These are phyloP conservation scores for Pterocles burchelli DNA, from an alignment of 2,113 vertebrate species.

Conservation along the genomic window DNA sequence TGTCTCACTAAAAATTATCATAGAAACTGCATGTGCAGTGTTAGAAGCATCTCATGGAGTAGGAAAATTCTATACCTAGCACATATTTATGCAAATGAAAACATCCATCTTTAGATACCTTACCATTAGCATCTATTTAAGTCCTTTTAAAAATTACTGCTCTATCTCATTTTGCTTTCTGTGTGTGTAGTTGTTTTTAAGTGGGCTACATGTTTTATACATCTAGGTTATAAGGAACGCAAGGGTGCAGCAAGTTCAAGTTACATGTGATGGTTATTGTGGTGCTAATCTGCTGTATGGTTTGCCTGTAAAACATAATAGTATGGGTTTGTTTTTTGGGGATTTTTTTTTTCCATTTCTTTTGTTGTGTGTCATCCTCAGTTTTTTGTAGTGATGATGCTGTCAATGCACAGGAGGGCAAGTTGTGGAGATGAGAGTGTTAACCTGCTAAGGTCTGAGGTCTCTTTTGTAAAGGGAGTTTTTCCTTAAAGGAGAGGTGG, in stretches of 20 bases:
- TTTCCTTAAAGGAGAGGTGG: background rate
- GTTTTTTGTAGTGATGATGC: background rate
- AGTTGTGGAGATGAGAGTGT: background rate
- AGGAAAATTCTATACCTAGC: background rate
- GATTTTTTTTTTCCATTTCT: background rate
- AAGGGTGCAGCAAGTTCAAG: background rate
- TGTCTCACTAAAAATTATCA: background rate
- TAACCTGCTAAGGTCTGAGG: background rate
- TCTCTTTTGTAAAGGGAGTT: background rate
- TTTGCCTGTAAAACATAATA: background rate
- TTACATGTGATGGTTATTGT: background rate
- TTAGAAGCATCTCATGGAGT: background rate
- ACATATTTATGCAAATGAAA: slow-evolving; percentile 13
- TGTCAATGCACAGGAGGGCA: background rate
- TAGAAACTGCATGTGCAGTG: background rate
- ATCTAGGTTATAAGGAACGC: background rate
- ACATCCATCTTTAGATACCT: background rate
- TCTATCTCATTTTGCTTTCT: background rate
- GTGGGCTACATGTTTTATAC: background rate
- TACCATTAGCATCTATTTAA: slow-evolving; percentile 8
- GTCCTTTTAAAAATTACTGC: background rate
- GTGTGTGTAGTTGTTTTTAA: background rate
- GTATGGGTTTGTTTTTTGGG: background rate
- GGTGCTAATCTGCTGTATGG: background rate
- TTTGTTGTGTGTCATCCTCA: background rate